Base-by-base conservation (phyloP, 2,113 vertebrate species). In the Crypturellus undulatus region DNA sequence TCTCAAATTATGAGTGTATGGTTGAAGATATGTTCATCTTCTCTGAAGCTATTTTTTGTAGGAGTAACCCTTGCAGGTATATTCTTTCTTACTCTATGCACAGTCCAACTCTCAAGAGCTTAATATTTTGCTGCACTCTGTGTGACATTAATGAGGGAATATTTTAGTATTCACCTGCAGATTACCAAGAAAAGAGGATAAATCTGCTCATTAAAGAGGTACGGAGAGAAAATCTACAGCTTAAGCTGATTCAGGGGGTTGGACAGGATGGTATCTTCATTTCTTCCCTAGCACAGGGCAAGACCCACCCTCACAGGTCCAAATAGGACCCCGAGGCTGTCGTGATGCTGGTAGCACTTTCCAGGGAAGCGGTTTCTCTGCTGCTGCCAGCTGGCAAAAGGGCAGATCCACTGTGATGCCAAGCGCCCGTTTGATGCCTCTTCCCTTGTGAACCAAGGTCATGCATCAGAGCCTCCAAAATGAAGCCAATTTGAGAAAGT, bases 301-400 rank as follows among this genome's bases (percentile, higher is more conserved):
- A 73, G 72, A 47, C 6, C 6, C 12, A 63, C 40, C 12, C 28
- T 26, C 32, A 12, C 25, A 86, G 25, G 13, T 20, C 64, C 24
- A 4, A 65, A 54, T 59, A 85, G 42, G 22, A 52, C 24, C 5
- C 26, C 59, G 28, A 32, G 30, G 7, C 18, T 5, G 3, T 9
- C 18, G 8, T 42, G 10, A 4, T 43, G 25, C 45, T 81, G 42
- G 30, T 38, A 15, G 32, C 54, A n/a, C 6, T 70, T 26, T 85
- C 38, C 40, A 19, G 12, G n/a, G 17, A 88, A 51, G 9, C 6
- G 26, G 2, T 0, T 1, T 21, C 24, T 70, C 62, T 79, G 30
- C 14, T 30, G 22, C 26, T 0, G 1, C 26, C 26, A 13, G 38
- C 25, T 1, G 0, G 9, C 2, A 0, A 63, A 24, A 93, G 22